Evolutionary conservation across 2,797 vertebrate species (phyloP), one percentile per base, ranked within the genome.

Genomic region (Lindbergichthys nudifrons): DNA sequence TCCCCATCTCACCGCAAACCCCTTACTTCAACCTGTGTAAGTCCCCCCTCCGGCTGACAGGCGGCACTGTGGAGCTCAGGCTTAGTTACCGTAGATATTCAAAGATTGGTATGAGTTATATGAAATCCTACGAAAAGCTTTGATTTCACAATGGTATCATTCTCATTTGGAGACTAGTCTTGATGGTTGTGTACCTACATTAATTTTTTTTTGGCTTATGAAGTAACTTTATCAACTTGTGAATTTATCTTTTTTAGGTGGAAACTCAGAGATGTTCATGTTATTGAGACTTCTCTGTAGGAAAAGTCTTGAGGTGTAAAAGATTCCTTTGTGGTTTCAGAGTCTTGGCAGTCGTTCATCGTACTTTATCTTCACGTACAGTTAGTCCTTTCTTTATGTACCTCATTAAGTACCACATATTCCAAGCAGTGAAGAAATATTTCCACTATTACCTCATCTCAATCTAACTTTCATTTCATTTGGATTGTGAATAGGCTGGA

Each of bases 1-100:
- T 96, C 83, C 95, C 95, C 4, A 81, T 94, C 86, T 95, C 92
- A 42, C 95, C 95, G 86, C 94, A 95, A 95, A 95, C 94, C 95
- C 94, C 94, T 95, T 95, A 94, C 95, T 94, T 95, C 92, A 96
- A 95, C 88, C 84, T 95, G 83, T 91, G 96, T 96, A 95, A 96
- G 96, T 96, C 80, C 21, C 65, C 70, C 84, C 79, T 85, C 81
- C 0, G 90, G 89, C 92, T 92, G 93, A 92, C 73, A 81, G 84
- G 86, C 80, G 93, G 91, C 73, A 86, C 90, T 92, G 91, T 93
- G 91, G 91, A 91, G 88, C 87, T 88, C 57, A 73, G 78, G 56
- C 30, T 2, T 69, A 45, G 18, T 50, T 66, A 23, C 21, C 47
- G 10, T 32, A 51, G 19, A 45, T 51, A 21, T 41, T 61, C 12